Evolutionary conservation across 1,140 invertebrate genomes (phyloP), one percentile per base, ranked within the genome.

Genomic region (Rhopalosiphum padi): DNA sequence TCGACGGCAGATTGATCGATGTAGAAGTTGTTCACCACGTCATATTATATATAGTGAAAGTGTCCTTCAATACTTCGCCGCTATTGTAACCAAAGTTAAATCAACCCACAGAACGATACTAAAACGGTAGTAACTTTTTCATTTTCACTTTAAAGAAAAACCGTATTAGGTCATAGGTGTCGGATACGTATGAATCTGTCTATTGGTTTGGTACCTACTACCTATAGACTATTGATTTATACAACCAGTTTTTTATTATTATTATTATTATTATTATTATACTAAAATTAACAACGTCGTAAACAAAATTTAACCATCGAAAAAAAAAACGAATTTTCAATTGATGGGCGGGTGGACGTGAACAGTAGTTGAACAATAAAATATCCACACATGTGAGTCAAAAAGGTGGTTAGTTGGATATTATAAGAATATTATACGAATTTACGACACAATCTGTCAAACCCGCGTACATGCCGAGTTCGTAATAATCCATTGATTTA

Each of bases 121-220:
- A 77, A 77, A 77, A 77, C 30, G 60, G 15, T n/a, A 18, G 15
- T 21, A 21, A 77, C 60, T n/a, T 68, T 68, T 77, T n/a, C 60
- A 77, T 77, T 77, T 77, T 77, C 60, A 77, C 60, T 77, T 77
- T n/a, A 77, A 77, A 77, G n/a, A 30, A 77, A 77, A 77, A 77
- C 2, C 30, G 30, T 77, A 30, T n/a, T 68, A 68, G 60, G n/a
- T 77, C n/a, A 77, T 18, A 68, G n/a, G 60, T 68, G 30, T 68
- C 11, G 60, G 15, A 15, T 30, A 68, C 60, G 30, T n/a, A 68
- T 18, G 15, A 18, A 2, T 77, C 60, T 18, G 30, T 77, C 60
- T 3, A 77, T 77, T 77, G 60, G 60, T n/a, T n/a, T 1, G 30
- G 15, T 77, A 18, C 11, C 6, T 46, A 11, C 8, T 46, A 46